These are phyloP conservation scores for Anadara kagoshimensis DNA, from an alignment of 1,140 invertebrate species.

Conservation along the genomic window DNA sequence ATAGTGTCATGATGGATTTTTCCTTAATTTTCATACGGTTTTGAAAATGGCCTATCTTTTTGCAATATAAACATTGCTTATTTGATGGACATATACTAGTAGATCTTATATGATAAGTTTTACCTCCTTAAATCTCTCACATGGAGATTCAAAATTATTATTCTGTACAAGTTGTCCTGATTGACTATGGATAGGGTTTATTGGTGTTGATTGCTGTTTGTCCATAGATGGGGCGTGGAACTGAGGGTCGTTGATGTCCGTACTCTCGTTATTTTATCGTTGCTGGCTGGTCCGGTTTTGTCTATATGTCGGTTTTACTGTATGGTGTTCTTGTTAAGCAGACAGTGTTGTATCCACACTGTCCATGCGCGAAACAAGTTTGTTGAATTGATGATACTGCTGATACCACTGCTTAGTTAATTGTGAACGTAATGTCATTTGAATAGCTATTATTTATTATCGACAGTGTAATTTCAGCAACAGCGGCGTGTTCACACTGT, in stretches of 20 bases:
- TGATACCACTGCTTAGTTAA: background rate
- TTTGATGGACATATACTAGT: background rate
- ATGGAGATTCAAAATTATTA: too few species aligned
- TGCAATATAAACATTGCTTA: background rate
- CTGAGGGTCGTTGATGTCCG: background rate
- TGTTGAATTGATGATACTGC: background rate
- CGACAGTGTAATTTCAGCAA: conserved; percentile 12
- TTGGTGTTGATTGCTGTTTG: background rate
- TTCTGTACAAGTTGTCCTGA: background rate
- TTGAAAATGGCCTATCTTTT: background rate
- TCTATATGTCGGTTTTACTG: too few species aligned
- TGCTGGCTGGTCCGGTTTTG: background rate
- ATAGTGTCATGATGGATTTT: background rate
- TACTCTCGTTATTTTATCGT: too few species aligned
- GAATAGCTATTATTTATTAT: too few species aligned
- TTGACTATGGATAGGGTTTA: background rate
- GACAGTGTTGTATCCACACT: background rate
- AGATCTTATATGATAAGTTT: conserved; percentile 1
- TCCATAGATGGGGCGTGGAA: background rate
- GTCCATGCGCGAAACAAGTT: background rate
- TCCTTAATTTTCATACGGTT: background rate
- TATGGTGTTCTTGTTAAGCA: background rate
- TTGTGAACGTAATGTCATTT: background rate
- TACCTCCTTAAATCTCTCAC: too few species aligned
- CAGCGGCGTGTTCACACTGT: background rate